Conservation (phyloP, 1,140 invertebrate genomes). For the Brachionus paranguensis region DNA sequence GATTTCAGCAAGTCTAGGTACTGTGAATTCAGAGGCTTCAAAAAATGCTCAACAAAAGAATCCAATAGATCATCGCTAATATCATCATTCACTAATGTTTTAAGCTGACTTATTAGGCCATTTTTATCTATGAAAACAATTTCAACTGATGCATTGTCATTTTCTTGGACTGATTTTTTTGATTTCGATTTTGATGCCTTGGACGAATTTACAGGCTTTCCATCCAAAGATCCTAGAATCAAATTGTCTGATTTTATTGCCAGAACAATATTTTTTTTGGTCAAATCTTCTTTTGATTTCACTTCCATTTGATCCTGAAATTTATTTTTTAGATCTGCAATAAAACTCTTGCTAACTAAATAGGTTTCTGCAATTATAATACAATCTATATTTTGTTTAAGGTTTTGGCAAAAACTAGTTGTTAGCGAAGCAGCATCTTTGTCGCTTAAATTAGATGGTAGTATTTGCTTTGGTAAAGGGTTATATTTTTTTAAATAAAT, state of each 20-base stretch:
- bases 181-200: slow-evolving; percentile 19
- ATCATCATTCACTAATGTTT: neutral
- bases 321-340: neutral
- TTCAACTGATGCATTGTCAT: neutral
- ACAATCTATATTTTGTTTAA: neutral
- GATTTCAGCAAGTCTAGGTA: slow-evolving; percentile 24
- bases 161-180: slow-evolving; percentile 9
- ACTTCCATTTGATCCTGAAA: slow-evolving; percentile 16
- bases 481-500: neutral
- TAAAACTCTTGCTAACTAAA: slow-evolving; percentile 24
- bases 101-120: neutral
- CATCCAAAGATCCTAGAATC: neutral
- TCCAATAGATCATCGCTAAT: slow-evolving; percentile 14
- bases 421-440: neutral
- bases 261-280: neutral
- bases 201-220: neutral
- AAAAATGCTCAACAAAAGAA: neutral
- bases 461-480: slow-evolving; percentile 42
- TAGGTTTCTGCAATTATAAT: slow-evolving; percentile 14
- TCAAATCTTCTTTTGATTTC: slow-evolving; percentile 9
- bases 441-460: neutral
- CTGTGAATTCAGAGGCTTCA: neutral
- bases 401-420: neutral
- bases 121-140: slow-evolving; percentile 1
- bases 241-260: slow-evolving; percentile 13